Evolutionary conservation across 1,140 invertebrate genomes (phyloP).

Genomic region (Dysdera silvatica): DNA sequence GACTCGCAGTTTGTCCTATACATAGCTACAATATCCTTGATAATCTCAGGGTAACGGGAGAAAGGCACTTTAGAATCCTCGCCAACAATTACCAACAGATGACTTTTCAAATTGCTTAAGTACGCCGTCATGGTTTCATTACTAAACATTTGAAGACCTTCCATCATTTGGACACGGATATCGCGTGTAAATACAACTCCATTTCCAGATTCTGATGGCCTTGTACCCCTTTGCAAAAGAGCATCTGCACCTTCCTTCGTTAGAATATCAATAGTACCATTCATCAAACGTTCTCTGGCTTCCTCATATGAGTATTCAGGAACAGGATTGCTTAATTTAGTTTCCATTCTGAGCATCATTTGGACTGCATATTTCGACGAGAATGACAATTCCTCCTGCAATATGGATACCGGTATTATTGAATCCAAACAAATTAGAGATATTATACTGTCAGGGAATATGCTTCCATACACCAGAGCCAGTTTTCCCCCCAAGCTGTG

Average conservation of each 20-base stretch:
- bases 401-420: conserved; percentile 47
- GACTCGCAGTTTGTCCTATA: conserved; percentile 27
- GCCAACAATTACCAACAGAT: conserved; percentile 68
- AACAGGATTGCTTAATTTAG: conserved; percentile 1
- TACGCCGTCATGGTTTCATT: conserved; percentile 10
- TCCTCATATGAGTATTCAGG: conserved; percentile 27
- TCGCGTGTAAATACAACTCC: conserved; percentile 29
- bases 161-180: conserved; percentile 7
- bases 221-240: conserved; percentile 28
- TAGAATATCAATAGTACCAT: conserved; percentile 25
- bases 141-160: conserved; percentile 1
- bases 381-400: conserved; percentile 4
- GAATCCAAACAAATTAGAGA: conserved; percentile 46
- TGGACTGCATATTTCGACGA: conserved; percentile 16
- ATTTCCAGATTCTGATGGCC: conserved; percentile 20
- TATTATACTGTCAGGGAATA: conserved; percentile 46
- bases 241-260: conserved; percentile 23
- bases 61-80: too few species aligned
- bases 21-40: too few species aligned
- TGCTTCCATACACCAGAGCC: conserved; percentile 37
- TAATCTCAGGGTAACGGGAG: too few species aligned
- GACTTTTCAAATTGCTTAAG: conserved; percentile 45
- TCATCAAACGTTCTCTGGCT: conserved; percentile 34
- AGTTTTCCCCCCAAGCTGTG: conserved; percentile 43
- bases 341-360: conserved; percentile 14